A percentile compares a stretch with the other conserved stretches of the same genome.
Evolutionary conservation across 2,113 vertebrate genomes (phyloP).

Genomic region (Neolamprologus longior): DNA sequence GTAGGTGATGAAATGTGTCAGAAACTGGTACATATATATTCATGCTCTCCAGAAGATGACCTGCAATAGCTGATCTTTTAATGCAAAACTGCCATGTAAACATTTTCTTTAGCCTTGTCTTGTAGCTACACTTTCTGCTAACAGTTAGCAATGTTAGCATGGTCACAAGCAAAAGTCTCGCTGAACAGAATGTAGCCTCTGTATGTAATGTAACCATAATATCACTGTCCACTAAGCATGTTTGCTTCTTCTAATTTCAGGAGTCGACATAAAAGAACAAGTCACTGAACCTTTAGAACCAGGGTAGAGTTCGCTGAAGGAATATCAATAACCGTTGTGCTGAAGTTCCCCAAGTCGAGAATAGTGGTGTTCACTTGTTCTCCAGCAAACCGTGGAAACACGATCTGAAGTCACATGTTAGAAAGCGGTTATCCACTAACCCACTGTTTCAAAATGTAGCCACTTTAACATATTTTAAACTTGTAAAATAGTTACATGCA

Average conservation of each 20-base stretch:
- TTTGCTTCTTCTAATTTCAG: not conserved
- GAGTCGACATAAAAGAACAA: not conserved
- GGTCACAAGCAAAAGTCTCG: not conserved
- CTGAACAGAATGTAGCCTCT: not conserved
- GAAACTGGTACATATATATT: not conserved
- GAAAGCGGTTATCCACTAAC: not conserved
- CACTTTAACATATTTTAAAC: not conserved
- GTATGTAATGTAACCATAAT: not conserved
- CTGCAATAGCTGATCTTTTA: not conserved
- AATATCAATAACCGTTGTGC: slow-evolving; percentile 73
- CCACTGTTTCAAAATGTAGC: not conserved
- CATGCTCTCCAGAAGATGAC: not conserved
- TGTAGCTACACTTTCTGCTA: not conserved
- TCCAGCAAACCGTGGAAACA: slow-evolving; percentile 68
- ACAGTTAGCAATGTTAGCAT: not conserved
- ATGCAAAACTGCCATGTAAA: not conserved
- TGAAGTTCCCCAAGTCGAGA: slow-evolving; percentile 73
- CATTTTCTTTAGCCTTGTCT: not conserved
- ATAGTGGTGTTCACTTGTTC: slow-evolving; percentile 56
- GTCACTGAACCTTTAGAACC: slow-evolving; percentile 67
- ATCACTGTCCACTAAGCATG: not conserved
- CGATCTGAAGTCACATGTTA: slow-evolving; percentile 63
- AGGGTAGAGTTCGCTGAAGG: slow-evolving; percentile 66
- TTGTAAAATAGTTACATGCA: not conserved
- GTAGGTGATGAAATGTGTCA: not conserved